phyloP scores from a whole-genome alignment of 2,797 vertebrate genomes.

The Momotus momota region DNA sequence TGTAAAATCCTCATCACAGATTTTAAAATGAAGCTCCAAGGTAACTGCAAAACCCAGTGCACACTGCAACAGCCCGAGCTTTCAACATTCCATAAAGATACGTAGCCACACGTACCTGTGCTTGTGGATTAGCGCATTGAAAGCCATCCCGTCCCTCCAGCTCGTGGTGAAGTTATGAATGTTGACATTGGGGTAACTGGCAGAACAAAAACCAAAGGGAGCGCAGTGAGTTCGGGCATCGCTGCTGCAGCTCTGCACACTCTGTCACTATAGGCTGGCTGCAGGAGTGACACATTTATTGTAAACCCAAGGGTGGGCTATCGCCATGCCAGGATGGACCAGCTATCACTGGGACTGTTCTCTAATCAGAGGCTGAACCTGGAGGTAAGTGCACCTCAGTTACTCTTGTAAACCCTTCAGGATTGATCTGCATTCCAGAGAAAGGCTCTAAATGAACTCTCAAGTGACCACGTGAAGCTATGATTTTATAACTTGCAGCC shows the following conservation, averaged over 20 bases:
- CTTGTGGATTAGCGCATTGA: conserved; percentile 95
- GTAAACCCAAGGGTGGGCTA: background rate
- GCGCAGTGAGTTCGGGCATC: background rate
- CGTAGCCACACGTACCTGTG: conserved; percentile 80
- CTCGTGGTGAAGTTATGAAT: conserved; percentile 94
- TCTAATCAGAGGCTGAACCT: background rate
- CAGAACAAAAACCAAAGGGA: conserved; percentile 11
- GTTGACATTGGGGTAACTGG: conserved; percentile 93
- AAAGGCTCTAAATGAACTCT: background rate
- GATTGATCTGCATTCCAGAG: background rate
- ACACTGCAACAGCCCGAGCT: background rate
- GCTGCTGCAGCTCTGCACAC: background rate
- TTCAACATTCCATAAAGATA: background rate
- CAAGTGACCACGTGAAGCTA: background rate
- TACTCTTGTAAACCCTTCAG: background rate
- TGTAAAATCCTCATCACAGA: background rate
- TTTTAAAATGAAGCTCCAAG: background rate
- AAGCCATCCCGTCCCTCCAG: conserved; percentile 96
- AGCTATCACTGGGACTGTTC: background rate
- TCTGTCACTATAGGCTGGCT: background rate
- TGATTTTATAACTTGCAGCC: background rate
- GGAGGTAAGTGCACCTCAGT: background rate
- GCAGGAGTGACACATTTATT: background rate
- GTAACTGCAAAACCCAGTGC: background rate
- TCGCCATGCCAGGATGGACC: background rate